Conservation (phyloP, 2,888 invertebrate species). For the Aleiodes leptofemur region DNA sequence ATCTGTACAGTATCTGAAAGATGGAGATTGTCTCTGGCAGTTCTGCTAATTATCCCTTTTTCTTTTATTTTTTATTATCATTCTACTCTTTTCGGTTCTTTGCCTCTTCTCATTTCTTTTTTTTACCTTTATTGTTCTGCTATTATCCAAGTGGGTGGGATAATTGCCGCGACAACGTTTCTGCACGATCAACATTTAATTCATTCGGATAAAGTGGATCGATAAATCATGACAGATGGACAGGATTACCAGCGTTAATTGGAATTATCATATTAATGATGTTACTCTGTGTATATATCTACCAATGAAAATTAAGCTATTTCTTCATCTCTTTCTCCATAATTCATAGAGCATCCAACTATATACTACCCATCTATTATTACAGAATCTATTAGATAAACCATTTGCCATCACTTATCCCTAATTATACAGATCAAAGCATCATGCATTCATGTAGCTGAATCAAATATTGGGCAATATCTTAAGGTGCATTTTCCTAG, state of each 20-base stretch:
- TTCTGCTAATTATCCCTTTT: slow-evolving; percentile 1
- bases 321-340: neutral
- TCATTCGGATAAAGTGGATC: slow-evolving; percentile 37
- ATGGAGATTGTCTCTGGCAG: neutral
- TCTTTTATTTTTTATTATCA: neutral
- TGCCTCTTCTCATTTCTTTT: no score
- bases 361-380: neutral
- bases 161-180: slow-evolving; percentile 32
- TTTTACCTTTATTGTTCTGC: neutral
- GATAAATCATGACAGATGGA: slow-evolving; percentile 45
- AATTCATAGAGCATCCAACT: neutral
- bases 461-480: slow-evolving; percentile 23
- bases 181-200: slow-evolving; percentile 43
- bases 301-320: slow-evolving; percentile 1
- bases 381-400: neutral
- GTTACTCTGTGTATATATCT: neutral
- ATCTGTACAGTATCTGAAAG: neutral
- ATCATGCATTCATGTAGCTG: neutral
- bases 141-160: slow-evolving; percentile 36
- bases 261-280: slow-evolving; percentile 39
- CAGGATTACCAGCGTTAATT: slow-evolving; percentile 27
- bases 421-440: slow-evolving; percentile 17
- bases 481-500: neutral
- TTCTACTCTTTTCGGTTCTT: neutral
- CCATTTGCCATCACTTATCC: neutral